Percentiles rank a stretch among this genome's conserved stretches.
Evolutionary conservation across 2,797 vertebrate species (phyloP).

Genomic region (Mus minutoides): DNA sequence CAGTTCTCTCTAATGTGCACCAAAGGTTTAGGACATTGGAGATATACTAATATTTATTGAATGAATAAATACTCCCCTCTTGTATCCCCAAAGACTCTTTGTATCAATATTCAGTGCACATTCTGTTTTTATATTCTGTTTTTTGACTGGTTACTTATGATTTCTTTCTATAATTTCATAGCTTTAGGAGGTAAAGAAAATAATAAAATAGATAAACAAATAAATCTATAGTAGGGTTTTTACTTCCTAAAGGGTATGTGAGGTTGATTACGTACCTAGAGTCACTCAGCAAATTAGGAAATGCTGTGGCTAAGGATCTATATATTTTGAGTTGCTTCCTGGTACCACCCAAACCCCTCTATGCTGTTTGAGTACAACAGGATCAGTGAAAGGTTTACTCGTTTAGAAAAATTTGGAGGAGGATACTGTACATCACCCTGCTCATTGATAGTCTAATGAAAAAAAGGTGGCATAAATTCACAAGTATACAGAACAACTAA

Average conservation of each 20-base stretch:
- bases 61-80: neutral
- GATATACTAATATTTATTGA: neutral
- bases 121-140: neutral
- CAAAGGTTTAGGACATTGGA: neutral
- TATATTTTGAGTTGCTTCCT: neutral
- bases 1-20: neutral
- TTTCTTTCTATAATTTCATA: constrained; percentile 43
- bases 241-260: neutral
- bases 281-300: neutral
- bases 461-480: constrained; percentile 50
- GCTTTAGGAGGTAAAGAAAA: constrained; percentile 30
- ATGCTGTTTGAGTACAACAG: neutral
- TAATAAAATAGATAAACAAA: neutral
- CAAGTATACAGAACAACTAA: constrained; percentile 2
- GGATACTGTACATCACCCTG: constrained; percentile 11
- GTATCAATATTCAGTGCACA: neutral
- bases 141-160: neutral
- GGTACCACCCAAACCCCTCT: neutral
- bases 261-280: constrained; percentile 1
- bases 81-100: neutral
- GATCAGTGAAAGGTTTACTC: neutral
- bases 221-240: neutral
- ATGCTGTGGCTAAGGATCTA: neutral
- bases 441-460: constrained; percentile 57
- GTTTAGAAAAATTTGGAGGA: constrained; percentile 57